Evolutionary conservation across 2,797 vertebrate species (phyloP), one percentile per base, ranked within the genome.

Genomic region (Ctenopoma multispine): DNA sequence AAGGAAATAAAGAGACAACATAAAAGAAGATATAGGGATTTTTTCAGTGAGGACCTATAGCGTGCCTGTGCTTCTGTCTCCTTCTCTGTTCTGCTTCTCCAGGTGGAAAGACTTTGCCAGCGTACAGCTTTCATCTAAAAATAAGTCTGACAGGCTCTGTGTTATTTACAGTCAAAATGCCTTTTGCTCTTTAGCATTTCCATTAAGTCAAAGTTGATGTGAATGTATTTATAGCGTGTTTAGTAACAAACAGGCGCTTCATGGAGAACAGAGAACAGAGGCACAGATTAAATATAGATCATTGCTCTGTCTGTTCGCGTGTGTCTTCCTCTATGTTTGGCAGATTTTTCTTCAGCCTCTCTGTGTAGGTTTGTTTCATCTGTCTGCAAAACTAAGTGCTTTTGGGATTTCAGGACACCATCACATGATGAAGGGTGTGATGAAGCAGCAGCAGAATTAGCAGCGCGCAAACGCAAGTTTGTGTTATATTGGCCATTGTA

Each of bases 221-320:
- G 69, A 48, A 70, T 71, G n/a, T 87, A 87, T 89, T 87, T 77
- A 76, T 81, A 81, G 70, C 24, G 0, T 17, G 47, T 70, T 78
- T 56, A 66, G 63, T 5, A 64, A 59, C 65, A 83, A 75, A 75
- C 31, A 27, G 20, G 21, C 23, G 4, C 40, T 27, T 77, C 36
- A 20, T 6, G 27, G 23, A 74, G 68, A 82, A 78, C 76, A 69
- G 74, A 81, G 40, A 63, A 62, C 56, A 55, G 34, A 68, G n/a
- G 48, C 41, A 1, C 54, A 21, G 74, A 79, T 71, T 80, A 80
- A 75, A 84, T 79, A 79, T 72, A 84, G 65, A 79, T 66, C 63
- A 38, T 47, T n/a, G 2, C 65, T 67, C 29, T 15, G 24, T 64
- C 70, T 77, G 53, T 29, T 17, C 34, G 7, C 4, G 13, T 18